Base-by-base conservation (phyloP, 2,797 vertebrate genomes). In the Clarias platycephalus region DNA sequence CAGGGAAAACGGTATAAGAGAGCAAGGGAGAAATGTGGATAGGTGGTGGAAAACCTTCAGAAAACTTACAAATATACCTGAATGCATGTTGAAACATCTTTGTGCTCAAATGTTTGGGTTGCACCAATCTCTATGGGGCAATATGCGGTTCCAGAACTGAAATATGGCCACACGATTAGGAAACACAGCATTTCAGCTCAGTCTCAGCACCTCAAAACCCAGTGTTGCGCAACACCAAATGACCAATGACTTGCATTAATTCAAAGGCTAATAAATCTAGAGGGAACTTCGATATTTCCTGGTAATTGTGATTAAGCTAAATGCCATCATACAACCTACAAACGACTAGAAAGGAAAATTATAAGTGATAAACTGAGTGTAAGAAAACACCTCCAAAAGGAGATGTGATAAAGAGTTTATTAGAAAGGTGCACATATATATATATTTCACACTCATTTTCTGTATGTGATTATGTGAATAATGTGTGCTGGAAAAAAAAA, bases 61-160 rank as follows among this genome's bases (percentile, higher is more conserved):
- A 37, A 26, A 66, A 44, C 57, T 49, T 81, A 71, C 22, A 34
- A 66, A 75, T 83, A 40, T 68, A 75, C 58, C 60, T 83, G 66
- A 60, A 28, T 60, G 75, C 37, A 31, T 86, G 86, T 83, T 86
- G 84, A 83, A 87, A 89, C 79, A 72, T 37, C 62, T 66, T 37
- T 67, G 74, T 85, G 70, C 76, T 87, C 80, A 89, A 88, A 89
- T 91, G 90, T 89, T 90, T 88, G 91, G 94, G 95, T 94, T 92
- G 94, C 94, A 95, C 95, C 92, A 90, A 89, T 87, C 84, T 64
- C 72, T 93, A 92, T 96, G 94, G 93, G 90, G 95, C 86, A 96
- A 96, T 95, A 86, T 95, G 94, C 92, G 94, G 94, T 94, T 92
- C 94, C 85, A 92, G 91, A 92, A 92, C 93, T 96, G 95, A 93